A percentile compares a stretch with the other conserved stretches of the same genome.
Conservation (phyloP, 2,113 vertebrate genomes). For the Sphaerodactylus townsendi region DNA sequence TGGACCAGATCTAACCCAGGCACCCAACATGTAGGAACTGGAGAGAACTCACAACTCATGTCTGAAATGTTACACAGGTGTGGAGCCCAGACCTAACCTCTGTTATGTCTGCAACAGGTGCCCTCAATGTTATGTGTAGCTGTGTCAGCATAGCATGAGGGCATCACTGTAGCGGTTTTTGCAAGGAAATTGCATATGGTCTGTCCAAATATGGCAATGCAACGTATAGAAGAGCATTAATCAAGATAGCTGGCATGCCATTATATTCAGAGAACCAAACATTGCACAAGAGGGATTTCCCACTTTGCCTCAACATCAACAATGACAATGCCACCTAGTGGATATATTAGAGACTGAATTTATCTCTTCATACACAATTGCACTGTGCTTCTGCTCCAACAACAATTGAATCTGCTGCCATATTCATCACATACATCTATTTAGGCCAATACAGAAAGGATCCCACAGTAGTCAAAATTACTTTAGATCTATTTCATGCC, state of each 20-base stretch:
- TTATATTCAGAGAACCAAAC: not conserved
- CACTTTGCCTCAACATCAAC: not conserved
- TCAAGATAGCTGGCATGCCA: not conserved
- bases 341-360: not conserved
- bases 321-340: conserved; percentile 14
- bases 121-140: not conserved
- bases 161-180: not conserved
- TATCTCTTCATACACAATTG: not conserved
- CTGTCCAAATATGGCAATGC: not conserved
- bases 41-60: too few species aligned
- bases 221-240: not conserved
- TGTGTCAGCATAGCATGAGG: not conserved
- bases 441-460: not conserved
- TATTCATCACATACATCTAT: not conserved
- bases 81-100: too few species aligned
- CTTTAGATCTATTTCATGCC: not conserved
- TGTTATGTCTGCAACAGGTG: not conserved
- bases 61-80: too few species aligned
- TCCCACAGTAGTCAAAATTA: not conserved
- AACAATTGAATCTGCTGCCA: not conserved
- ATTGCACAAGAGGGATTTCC: not conserved
- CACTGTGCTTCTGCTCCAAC: not conserved
- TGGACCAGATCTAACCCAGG: too few species aligned
- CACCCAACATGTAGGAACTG: too few species aligned
- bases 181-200: not conserved